phyloP scores from a whole-genome alignment of 2,797 vertebrate species.

The Peromyscus melanophrys region DNA sequence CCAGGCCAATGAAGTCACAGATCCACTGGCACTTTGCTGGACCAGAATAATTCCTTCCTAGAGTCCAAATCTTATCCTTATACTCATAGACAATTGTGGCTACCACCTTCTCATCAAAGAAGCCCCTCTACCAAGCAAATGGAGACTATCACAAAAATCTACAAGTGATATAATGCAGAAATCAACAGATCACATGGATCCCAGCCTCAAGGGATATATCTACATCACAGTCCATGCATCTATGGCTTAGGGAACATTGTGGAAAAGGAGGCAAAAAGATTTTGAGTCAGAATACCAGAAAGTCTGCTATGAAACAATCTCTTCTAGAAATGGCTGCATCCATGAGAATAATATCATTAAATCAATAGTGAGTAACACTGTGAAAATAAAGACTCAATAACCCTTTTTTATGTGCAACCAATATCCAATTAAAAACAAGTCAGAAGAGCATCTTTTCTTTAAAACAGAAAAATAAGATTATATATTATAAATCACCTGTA shows the following conservation, averaged over 20 bases:
- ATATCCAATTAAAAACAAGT: neutral
- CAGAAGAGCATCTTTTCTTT: neutral
- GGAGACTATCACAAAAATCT: neutral
- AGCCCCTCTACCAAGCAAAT: neutral
- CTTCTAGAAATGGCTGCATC: neutral
- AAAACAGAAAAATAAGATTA: neutral
- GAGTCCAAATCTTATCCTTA: neutral
- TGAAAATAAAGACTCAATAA: neutral
- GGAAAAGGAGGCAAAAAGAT: neutral
- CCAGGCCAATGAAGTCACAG: neutral
- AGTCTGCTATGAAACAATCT: neutral
- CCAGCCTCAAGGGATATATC: neutral
- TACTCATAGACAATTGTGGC: neutral
- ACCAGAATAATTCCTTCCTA: neutral
- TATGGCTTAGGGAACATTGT: neutral
- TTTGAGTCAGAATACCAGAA: neutral
- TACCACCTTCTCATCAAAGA: neutral
- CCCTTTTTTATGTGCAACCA: neutral
- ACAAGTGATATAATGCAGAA: neutral
- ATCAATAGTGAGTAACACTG: neutral
- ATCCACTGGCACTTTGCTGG: neutral
- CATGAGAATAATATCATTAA: neutral
- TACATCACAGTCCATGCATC: neutral
- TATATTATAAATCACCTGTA: neutral
- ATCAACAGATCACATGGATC: neutral